Evolutionary conservation across 2,113 vertebrate genomes (phyloP), one percentile per base, ranked within the genome.

Genomic region (Tichodroma muraria): DNA sequence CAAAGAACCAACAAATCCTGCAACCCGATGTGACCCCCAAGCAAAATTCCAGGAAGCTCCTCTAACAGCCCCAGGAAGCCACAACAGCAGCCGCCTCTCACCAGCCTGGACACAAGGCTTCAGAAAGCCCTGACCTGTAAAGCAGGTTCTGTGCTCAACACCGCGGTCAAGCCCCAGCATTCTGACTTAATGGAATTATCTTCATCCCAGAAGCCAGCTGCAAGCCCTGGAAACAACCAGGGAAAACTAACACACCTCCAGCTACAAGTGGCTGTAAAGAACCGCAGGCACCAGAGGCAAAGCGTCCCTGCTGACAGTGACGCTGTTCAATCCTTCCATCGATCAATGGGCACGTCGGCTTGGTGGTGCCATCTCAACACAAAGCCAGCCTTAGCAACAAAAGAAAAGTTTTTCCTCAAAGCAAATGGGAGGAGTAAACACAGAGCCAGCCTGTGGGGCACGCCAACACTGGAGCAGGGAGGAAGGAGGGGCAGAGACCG

Each of bases 391-490:
- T 17, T 40, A 7, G 61, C 0, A 0, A 44, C 37, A 23, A 56
- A 81, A 21, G 6, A 13, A 47, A 56, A 77, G 15, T 56, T 90
- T 5, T 0, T 30, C 50, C 42, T 60, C 6, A 6, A 72, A 90
- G 59, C 42, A 8, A 77, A 31, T 9, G 2, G 68, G 33, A 73
- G 38, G 56, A 85, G 64, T 60, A 94, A 89, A n/a, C 0, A 2
- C 7, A 31, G 40, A 66, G 18, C 8, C 66, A 44, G 27, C 53
- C 59, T 2, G 1, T 4, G 2, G 49, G 83, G 37, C 59, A 59
- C 0, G 0, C 3, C 0, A 0, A 15, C 24, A 2, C 54, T 16
- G 13, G 21, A 52, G 35, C 37, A 15, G 44, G n/a, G 40, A 59
- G 53, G 20, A 81, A 85, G 63, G 54, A 73, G 35, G 18, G 14